Base-by-base conservation (phyloP, 1,140 invertebrate species). In the Ylistrum balloti region DNA sequence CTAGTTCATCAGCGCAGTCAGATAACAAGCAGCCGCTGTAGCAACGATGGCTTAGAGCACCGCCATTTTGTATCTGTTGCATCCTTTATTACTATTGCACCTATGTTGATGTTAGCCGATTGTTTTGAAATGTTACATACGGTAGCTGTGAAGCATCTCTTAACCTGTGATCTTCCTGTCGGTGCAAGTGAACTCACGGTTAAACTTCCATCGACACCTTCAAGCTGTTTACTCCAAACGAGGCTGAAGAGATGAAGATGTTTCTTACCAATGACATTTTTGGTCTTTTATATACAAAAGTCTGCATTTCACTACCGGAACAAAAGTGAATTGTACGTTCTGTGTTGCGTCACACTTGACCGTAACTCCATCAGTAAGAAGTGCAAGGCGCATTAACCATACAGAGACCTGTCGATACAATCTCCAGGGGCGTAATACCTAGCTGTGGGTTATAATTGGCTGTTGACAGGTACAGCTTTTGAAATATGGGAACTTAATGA, bases 401-500 rank as follows among this genome's bases (percentile, higher is more conserved):
- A 5, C 13, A n/a, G 56, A n/a, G 9, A 28, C 22, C 22, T n/a
- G 56, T 74, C 28, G 56, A 74, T 74, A 74, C 56, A 0, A 28
- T 74, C 22, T 74, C 22, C 56, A 5, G 56, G n/a, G 13, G 5
- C 56, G 1, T 74, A 28, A 74, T 74, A 74, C 56, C 56, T 28
- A 74, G n/a, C 56, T 74, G 1, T 28, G 22, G 22, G 9, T 74
- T 74, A 45, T 45, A 74, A 74, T 74, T n/a, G 56, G 56, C 9
- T 74, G 56, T 74, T 74, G 56, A 74, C 56, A 74, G 56, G 56
- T 74, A 74, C 56, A 1, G 15, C 56, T 74, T n/a, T 74, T 74
- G 56, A 74, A 74, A 28, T 74, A 74, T 74, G 56, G 56, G 56
- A 74, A 28, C 56, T 74, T 74, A 74, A 74, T 28, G 56, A 74